Percentiles rank a stretch among this genome's conserved stretches.
These are phyloP conservation scores for Xiphorhynchus erythropygius DNA, from an alignment of 2,797 vertebrate genomes.

Conservation along the genomic window DNA sequence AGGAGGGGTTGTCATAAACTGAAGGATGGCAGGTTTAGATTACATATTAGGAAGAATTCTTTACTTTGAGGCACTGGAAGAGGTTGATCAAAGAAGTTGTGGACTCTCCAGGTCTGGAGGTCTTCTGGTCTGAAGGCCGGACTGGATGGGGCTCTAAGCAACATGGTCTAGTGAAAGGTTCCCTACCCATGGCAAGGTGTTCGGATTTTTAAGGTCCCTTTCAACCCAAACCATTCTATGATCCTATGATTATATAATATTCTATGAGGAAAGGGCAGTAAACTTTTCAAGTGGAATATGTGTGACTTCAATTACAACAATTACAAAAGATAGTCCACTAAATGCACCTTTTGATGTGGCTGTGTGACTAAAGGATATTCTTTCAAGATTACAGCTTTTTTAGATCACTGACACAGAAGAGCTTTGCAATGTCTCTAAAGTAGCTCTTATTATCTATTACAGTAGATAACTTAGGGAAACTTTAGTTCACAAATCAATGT, in stretches of 20 bases:
- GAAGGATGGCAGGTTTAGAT: neutral
- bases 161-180: neutral
- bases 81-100: neutral
- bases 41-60: neutral
- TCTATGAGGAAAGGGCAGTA: neutral
- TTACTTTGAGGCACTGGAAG: neutral
- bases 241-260: neutral
- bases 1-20: neutral
- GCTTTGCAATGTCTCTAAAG: neutral
- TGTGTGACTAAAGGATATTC: neutral
- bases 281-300: neutral
- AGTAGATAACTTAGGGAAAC: slow-evolving; percentile 28
- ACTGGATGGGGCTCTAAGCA: neutral
- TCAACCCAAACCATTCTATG: neutral
- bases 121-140: neutral
- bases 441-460: neutral
- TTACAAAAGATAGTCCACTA: neutral
- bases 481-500: slow-evolving; percentile 35
- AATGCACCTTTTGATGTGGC: neutral
- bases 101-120: neutral
- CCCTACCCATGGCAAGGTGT: neutral
- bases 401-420: neutral
- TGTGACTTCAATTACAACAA: neutral
- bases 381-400: neutral
- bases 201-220: neutral